These are phyloP conservation scores for Acipenser oxyrinchus DNA, from an alignment of 2,797 vertebrate genomes.

Conservation along the genomic window DNA sequence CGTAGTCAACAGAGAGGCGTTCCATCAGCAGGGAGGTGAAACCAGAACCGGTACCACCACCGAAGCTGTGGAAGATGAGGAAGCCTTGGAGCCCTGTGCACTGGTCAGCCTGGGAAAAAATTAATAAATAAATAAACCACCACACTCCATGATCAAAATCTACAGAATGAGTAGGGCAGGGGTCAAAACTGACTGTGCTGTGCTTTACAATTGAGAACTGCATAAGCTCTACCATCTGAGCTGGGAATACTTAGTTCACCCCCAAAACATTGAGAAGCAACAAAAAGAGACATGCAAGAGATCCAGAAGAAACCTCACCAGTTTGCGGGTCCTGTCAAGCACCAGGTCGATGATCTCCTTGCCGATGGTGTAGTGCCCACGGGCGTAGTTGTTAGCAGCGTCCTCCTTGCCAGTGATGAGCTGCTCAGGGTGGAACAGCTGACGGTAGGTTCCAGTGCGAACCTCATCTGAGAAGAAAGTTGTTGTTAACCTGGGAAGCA, in stretches of 20 bases:
- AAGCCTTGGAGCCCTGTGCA: neutral
- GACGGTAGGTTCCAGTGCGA: slow-evolving; percentile 49
- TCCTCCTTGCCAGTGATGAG: slow-evolving; percentile 66
- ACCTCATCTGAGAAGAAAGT: slow-evolving; percentile 38
- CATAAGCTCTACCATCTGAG: too few relatives aligned
- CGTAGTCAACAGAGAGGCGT: too few relatives aligned
- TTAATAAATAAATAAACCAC: too few relatives aligned
- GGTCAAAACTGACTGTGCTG: neutral
- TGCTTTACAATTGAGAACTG: too few relatives aligned
- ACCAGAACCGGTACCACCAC: too few relatives aligned
- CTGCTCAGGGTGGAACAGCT: slow-evolving; percentile 62
- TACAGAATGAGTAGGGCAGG: neutral
- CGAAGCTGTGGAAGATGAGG: too few relatives aligned
- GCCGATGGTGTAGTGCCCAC: slow-evolving; percentile 64
- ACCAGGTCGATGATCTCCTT: slow-evolving; percentile 64
- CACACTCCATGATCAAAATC: neutral
- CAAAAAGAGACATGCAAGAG: too few relatives aligned
- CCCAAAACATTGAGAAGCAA: too few relatives aligned
- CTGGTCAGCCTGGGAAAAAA: neutral
- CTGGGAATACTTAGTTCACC: too few relatives aligned
- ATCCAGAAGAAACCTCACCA: slow-evolving; percentile 38
- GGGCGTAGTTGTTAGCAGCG: slow-evolving; percentile 63
- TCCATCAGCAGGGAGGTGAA: too few relatives aligned
- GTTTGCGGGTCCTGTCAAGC: slow-evolving; percentile 58
- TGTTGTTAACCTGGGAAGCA: too few relatives aligned